These are phyloP conservation scores for Syngnathus rostellatus DNA, from an alignment of 2,797 vertebrate genomes.

Conservation along the genomic window DNA sequence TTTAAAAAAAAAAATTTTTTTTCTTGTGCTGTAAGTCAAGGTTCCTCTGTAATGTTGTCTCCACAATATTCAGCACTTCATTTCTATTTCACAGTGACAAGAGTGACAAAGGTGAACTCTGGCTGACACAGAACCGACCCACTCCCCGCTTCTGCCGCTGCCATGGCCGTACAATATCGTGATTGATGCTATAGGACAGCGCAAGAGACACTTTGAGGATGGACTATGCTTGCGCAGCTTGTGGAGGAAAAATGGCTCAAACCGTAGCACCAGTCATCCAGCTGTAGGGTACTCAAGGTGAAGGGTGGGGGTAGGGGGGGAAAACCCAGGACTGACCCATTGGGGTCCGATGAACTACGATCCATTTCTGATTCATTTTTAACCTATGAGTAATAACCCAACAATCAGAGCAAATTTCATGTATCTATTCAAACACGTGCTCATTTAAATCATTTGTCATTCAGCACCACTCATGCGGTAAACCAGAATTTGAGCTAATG, in stretches of 20 bases:
- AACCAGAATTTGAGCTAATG: constrained; percentile 45
- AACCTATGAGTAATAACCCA: neutral
- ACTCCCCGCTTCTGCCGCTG: constrained; percentile 9
- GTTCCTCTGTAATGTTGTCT: neutral
- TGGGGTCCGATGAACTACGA: neutral
- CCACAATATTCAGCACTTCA: neutral
- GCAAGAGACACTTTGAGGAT: constrained; percentile 49
- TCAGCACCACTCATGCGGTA: constrained; percentile 65
- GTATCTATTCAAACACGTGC: constrained; percentile 9
- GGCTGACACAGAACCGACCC: constrained; percentile 2
- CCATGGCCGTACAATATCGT: constrained; percentile 32
- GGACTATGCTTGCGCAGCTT: constrained; percentile 53
- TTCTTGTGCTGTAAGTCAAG: neutral
- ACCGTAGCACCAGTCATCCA: constrained; percentile 89
- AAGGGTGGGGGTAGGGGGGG: constrained; percentile 21
- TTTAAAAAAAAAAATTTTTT: no score
- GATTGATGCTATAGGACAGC: constrained; percentile 44
- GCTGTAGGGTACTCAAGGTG: constrained; percentile 70
- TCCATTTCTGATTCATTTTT: neutral
- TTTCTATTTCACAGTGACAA: constrained; percentile 31
- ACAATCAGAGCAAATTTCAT: neutral
- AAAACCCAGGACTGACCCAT: neutral
- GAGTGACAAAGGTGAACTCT: constrained; percentile 13
- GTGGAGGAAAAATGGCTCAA: constrained; percentile 77
- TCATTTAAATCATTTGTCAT: constrained; percentile 31